Base-by-base conservation (phyloP, 2,797 vertebrate species). In the Todus mexicanus region DNA sequence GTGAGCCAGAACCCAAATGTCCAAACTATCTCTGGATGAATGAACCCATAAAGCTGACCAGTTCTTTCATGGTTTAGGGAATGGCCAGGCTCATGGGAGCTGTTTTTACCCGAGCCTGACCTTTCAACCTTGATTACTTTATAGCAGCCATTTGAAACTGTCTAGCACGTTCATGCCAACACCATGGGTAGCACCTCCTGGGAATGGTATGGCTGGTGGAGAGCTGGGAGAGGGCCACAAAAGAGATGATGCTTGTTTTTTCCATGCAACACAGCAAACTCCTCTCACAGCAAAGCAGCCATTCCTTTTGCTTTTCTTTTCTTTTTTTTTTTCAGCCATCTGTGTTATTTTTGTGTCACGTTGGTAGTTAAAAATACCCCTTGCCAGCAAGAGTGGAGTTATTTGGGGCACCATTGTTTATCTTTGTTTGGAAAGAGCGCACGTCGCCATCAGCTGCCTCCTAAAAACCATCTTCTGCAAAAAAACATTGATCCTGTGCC, bases 361-460 rank as follows among this genome's bases (percentile, higher is more conserved):
- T 78, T 93, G 60, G 72, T 82, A 51, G 70, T 92, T 95, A 95
- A 95, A 96, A 97, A 97, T 95, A 94, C 57, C 61, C 88, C 64
- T 84, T 89, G 68, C 89, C 89, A 90, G 57, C 90, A 94, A 92
- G 87, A 93, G 92, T 15, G 1, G 65, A 75, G 86, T 94, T 94
- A 96, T 97, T 93, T 96, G 89, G 85, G 83, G 94, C 60, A 61
- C 66, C 83, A 94, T 89, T 94, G 81, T 95, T 95, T 97, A 82
- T 88, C 93, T 96, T 91, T 88, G 84, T 92, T 95, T 94, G 93
- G 85, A 85, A 93, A 73, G 74, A 93, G 80, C 33, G 2, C 59
- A 56, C 7, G 0, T 77, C 59, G 22, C 69, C 21, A 56, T 94
- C 87, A 92, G 84, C 80, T 84, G 63, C 54, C 50, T 83, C 57